These are phyloP conservation scores for Xylota segnis DNA, from an alignment of 2,888 invertebrate species.

Conservation along the genomic window DNA sequence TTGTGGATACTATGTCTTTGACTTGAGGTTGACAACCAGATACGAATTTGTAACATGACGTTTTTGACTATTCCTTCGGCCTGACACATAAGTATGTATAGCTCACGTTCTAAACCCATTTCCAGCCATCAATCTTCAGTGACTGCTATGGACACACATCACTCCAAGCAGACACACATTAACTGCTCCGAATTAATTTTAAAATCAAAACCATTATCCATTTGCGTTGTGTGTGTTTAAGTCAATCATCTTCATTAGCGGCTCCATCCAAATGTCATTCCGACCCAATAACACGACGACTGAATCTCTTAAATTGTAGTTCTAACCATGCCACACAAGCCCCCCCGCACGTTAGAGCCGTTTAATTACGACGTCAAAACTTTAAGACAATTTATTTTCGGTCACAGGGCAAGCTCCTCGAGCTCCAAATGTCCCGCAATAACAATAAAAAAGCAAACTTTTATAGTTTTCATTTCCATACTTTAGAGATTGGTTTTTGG, in stretches of 20 bases:
- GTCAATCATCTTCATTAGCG: constrained; percentile 62
- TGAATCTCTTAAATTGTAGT: constrained; percentile 43
- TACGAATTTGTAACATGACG: too few relatives aligned
- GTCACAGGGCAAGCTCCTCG: constrained; percentile 28
- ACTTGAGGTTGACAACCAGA: too few relatives aligned
- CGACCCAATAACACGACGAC: constrained; percentile 42
- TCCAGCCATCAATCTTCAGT: too few relatives aligned
- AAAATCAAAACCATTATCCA: constrained; percentile 39
- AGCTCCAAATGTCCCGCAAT: constrained; percentile 58
- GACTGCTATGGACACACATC: neutral
- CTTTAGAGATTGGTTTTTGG: constrained; percentile 6
- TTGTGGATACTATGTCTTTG: too few relatives aligned
- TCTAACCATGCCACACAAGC: neutral
- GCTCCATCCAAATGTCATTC: constrained; percentile 51
- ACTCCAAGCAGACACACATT: constrained; percentile 19
- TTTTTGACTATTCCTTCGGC: too few relatives aligned
- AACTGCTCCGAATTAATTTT: constrained; percentile 14
- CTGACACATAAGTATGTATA: too few relatives aligned
- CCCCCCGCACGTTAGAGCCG: constrained; percentile 22
- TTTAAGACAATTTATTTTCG: constrained; percentile 55
- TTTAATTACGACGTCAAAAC: constrained; percentile 62
- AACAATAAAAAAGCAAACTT: constrained; percentile 61
- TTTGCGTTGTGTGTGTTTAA: constrained; percentile 22
- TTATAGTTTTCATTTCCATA: constrained; percentile 55
- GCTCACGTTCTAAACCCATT: too few relatives aligned